Evolutionary conservation across 2,113 vertebrate species (phyloP), one percentile per base, ranked within the genome.

Genomic region (Mellivora capensis): DNA sequence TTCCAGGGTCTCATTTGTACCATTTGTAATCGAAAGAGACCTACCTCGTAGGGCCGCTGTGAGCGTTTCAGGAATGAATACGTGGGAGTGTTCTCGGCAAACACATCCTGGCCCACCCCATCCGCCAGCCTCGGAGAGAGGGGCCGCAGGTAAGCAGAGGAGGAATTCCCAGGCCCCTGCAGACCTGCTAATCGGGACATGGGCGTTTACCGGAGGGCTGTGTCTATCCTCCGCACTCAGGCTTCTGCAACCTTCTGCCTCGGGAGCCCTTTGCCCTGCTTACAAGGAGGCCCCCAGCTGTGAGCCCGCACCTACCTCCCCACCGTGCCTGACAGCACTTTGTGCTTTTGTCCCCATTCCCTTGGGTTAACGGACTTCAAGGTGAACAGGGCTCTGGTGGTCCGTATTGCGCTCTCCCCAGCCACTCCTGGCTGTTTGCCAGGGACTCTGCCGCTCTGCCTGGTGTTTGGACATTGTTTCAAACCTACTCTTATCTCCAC

Each of bases 311-410:
- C 94, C 90, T 76, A 87, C 97, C 90, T 93, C 94, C 91, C 79
- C 96, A 23, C 90, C 86, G 39, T 10, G 15, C 34, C 20, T 44
- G 97, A 80, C 49, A 23, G 79, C 85, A 82, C 64, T 44, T 37
- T 61, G 94, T 64, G 76, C 86, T 77, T 95, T 91, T 59, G 96
- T 97, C 97, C 77, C 87, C 81, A 82, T 84, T 90, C 96, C 88
- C 93, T 87, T 72, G 84, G 91, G 87, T 44, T 88, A 29, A 96
- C 64, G 57, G 72, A 93, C 96, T 96, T 62, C 7, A 31, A 94
- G 71, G 71, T 64, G 72, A 14, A 89, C 91, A 59, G 39, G 87
- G 92, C 97, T 94, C 69, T 39, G 84, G 97, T 96, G 84, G 80
- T 87, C 80, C 96, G 93, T 79, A 83, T 25, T 13, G 44, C 0